Evolutionary conservation across 2,113 vertebrate genomes (phyloP).

Genomic region (Malaclemys terrapin): DNA sequence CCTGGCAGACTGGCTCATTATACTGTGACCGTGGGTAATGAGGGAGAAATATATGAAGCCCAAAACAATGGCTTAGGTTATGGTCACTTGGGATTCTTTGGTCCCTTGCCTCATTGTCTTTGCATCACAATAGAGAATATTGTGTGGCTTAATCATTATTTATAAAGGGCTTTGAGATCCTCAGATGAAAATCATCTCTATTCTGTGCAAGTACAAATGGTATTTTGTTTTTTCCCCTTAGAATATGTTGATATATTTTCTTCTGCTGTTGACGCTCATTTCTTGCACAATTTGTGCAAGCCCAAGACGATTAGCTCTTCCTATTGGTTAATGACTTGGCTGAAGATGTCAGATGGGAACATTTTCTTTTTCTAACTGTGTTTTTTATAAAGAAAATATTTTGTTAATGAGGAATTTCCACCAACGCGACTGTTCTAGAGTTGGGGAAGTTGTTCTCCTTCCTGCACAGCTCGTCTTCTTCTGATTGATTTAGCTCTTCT

Average conservation of each 20-base stretch:
- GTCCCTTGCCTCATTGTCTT: background rate
- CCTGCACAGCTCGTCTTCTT: background rate
- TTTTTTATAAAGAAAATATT: background rate
- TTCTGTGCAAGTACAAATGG: background rate
- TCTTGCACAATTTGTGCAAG: background rate
- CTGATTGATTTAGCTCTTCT: background rate
- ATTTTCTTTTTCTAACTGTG: background rate
- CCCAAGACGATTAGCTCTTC: background rate
- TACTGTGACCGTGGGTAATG: rapidly evolving
- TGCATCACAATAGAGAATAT: background rate
- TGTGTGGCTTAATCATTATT: rapidly evolving
- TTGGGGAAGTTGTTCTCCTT: background rate
- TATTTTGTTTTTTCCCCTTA: background rate
- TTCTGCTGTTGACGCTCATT: background rate
- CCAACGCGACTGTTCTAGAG: background rate
- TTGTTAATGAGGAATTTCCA: background rate
- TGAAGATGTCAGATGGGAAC: background rate
- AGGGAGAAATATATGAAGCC: rapidly evolving
- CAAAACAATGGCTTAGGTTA: rapidly evolving
- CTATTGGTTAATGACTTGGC: background rate
- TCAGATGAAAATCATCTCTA: background rate
- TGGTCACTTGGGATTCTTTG: background rate
- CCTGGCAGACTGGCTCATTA: rapidly evolving
- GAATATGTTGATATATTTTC: background rate
- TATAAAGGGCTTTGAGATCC: background rate